phyloP scores from a whole-genome alignment of 2,888 invertebrate species.

The Cotesia congregata region DNA sequence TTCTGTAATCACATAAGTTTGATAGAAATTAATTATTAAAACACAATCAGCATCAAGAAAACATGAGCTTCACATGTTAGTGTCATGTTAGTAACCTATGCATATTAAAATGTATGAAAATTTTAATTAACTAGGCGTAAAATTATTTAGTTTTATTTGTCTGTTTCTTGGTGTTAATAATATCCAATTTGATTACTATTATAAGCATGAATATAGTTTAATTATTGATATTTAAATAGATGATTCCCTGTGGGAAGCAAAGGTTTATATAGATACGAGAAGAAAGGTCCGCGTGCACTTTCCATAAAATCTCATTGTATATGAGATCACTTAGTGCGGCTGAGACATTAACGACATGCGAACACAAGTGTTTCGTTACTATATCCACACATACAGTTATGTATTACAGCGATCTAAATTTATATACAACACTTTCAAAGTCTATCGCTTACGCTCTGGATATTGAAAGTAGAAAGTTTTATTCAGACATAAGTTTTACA shows the following conservation, averaged over 20 bases:
- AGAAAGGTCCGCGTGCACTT: conserved; percentile 65
- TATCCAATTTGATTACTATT: too few relatives aligned
- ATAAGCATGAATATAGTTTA: not conserved
- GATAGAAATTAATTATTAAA: conserved; percentile 67
- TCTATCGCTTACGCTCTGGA: conserved; percentile 9
- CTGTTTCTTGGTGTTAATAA: too few relatives aligned
- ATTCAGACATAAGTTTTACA: conserved; percentile 4
- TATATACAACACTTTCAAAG: conserved; percentile 14
- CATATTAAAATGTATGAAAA: conserved; percentile 51
- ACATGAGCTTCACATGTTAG: conserved; percentile 3
- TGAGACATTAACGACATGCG: conserved; percentile 54
- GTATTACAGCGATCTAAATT: conserved; percentile 31
- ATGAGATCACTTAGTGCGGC: conserved; percentile 68
- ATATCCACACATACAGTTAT: conserved; percentile 42
- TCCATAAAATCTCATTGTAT: conserved; percentile 70
- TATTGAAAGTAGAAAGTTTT: conserved; percentile 21
- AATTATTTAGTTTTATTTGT: too few relatives aligned
- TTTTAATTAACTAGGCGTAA: too few relatives aligned
- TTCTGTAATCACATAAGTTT: conserved; percentile 53
- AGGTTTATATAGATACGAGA: conserved; percentile 25
- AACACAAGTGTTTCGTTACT: conserved; percentile 41
- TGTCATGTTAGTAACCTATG: conserved; percentile 45
- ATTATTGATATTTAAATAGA: not conserved
- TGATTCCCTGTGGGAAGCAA: not conserved
- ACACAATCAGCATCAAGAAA: conserved; percentile 54